Base-by-base conservation (phyloP, 2,888 invertebrate genomes). In the Meandrusa payeni region DNA sequence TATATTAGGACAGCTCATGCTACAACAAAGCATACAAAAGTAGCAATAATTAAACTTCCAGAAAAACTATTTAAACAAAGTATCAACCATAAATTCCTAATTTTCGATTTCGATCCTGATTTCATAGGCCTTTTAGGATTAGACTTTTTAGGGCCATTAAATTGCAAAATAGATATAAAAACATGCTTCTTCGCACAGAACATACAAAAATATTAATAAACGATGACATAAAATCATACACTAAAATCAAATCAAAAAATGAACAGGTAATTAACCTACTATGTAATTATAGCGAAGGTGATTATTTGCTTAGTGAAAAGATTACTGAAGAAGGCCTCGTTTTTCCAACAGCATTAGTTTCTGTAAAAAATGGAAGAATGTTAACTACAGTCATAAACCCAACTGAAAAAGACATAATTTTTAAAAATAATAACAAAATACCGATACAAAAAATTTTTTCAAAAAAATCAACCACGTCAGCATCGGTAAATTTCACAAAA, bases 1-100 rank as follows among this genome's bases (percentile, higher is more conserved):
- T 76, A 69, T 1, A 57, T 81, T 5, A 69, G 66, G 55, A 75
- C 73, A 44, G 72, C 76, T 0, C 74, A 77, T 13, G 64, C 58
- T 17, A 63, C 64, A 0, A 68, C 73, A 9, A 68, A 51, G 29
- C 57, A 58, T 22, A 49, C 48, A 0, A 12, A 54, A 10, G 53
- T 59, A 31, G 51, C 41, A 12, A 47, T 46, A 6, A 24, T 47
- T 19, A 27, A 26, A 41, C 20, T 48, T n/a, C 48, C 50, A 1
- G 9, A 10, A 33, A 4, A 15, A 2, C 2, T 2, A 3, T 15
- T 15, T 15, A 2, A 15, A 3, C 2, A 2, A 15, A 29, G 58
- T 1, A 46, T 46, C 3, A 55, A 31, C 1, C 56, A 60, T 22
- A 59, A 61, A 33, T 59, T 62, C 15, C 17, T 59, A 7, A 29